Percentiles rank a stretch among this genome's conserved stretches.
phyloP scores from a whole-genome alignment of 2,113 vertebrate genomes.

The Leucosticte australis region DNA sequence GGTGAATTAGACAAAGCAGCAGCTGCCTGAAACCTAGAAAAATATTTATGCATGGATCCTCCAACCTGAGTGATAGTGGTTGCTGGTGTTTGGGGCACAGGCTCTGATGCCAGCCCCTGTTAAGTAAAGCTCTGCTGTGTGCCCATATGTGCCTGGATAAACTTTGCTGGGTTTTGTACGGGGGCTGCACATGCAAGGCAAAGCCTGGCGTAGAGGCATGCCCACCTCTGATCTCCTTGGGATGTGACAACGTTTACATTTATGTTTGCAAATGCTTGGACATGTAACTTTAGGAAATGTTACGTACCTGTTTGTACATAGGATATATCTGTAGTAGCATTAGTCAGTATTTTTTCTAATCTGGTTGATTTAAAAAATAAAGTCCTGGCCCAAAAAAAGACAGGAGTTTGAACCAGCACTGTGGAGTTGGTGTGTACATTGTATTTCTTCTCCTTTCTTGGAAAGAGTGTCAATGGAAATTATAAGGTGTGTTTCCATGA shows the following conservation, averaged over 20 bases:
- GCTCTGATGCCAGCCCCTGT: neutral
- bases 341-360: neutral
- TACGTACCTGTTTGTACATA: neutral
- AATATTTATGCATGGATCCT: neutral
- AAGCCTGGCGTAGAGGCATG: rapidly evolving
- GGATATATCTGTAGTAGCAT: neutral
- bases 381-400: neutral
- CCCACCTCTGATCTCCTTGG: neutral
- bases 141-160: rapidly evolving
- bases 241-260: neutral
- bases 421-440: neutral
- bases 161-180: neutral
- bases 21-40: neutral
- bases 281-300: neutral
- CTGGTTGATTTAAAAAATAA: neutral
- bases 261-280: neutral
- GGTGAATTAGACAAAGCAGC: neutral
- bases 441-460: neutral
- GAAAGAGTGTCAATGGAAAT: neutral
- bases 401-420: rapidly evolving
- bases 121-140: neutral
- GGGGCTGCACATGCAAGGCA: neutral
- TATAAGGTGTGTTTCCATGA: neutral
- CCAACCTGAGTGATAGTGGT: neutral
- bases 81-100: neutral